Percentiles rank a stretch among this genome's conserved stretches.
Evolutionary conservation across 2,797 vertebrate genomes (phyloP).

Genomic region (Triplophysa bombifrons): DNA sequence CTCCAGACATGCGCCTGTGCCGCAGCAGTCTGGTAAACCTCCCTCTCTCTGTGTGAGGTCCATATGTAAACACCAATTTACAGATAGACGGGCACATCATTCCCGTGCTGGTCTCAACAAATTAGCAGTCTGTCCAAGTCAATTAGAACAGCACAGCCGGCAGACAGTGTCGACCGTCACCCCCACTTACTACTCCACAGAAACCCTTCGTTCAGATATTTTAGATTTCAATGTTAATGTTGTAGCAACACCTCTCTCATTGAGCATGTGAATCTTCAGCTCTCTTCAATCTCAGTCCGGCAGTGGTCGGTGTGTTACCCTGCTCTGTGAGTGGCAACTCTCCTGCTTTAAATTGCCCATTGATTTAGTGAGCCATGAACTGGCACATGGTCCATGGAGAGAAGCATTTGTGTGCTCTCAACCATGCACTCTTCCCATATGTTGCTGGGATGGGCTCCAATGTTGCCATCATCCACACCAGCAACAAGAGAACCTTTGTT

Average conservation of each 20-base stretch:
- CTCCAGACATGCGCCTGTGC: conserved; percentile 74
- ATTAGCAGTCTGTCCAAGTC: conserved; percentile 89
- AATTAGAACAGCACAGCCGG: conserved; percentile 80
- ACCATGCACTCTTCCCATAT: conserved; percentile 83
- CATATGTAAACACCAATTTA: conserved; percentile 91
- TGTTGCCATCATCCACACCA: conserved; percentile 78
- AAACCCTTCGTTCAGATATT: conserved; percentile 17
- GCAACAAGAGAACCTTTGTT: conserved; percentile 80
- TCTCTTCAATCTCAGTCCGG: conserved; percentile 15
- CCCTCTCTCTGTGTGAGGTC: conserved; percentile 94
- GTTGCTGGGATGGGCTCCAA: conserved; percentile 82
- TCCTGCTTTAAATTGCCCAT: conserved; percentile 79
- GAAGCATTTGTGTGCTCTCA: conserved; percentile 82
- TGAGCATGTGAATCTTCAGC: conserved; percentile 7
- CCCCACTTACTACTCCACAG: conserved; percentile 8
- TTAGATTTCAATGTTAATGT: conserved; percentile 7
- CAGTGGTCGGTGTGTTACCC: conserved; percentile 32
- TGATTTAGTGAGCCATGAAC: conserved; percentile 77
- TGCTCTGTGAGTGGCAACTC: conserved; percentile 62
- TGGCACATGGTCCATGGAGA: conserved; percentile 75
- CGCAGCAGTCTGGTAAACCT: conserved; percentile 84
- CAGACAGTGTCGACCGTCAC: conserved; percentile 59
- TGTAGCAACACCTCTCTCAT: not conserved
- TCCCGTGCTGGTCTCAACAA: conserved; percentile 91
- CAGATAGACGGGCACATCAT: conserved; percentile 91